Base-by-base conservation (phyloP, 2,797 vertebrate genomes). In the Leptodactylus fallax region DNA sequence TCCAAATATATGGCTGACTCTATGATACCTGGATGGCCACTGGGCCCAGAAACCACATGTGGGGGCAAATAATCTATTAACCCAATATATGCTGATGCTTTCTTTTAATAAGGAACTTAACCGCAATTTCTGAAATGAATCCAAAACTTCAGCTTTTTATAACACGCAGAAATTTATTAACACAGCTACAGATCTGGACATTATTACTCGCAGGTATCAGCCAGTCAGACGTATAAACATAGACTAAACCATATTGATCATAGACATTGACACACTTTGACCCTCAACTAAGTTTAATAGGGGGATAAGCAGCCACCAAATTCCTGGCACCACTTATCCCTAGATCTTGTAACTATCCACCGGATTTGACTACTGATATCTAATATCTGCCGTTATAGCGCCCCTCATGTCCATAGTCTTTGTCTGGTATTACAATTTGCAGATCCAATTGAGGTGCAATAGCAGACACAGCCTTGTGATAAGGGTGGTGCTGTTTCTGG, bases 61-160 rank as follows among this genome's bases (percentile, higher is more conserved):
- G 4, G 36, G 36, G 36, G 72, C 72, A 21, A n/a, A 51, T 49
- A 53, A 77, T 16, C 74, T 14, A 77, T 77, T 77, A 77, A 77
- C 74, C 74, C 74, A 77, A 77, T 77, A 14, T 51, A 14, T 77
- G 8, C 74, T 53, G 74, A 77, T 53, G 72, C 72, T 76, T 23
- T 8, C 11, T 23, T 23, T 3, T 49, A 49, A 10, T 76, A 51
- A 76, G 3, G 14, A 8, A 9, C 71, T 49, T 49, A 74, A 74
- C 45, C 45, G 21, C 19, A 36, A 13, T 51, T 13, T 49, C 47
- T 13, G 21, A 53, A 23, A 23, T 14, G 49, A 23, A 74, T 21
- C 19, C 17, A 49, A 49, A 10, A n/a, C 45, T 11, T 74, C 65
- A 69, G 65, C 25, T 17, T 45, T 19, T 71, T 36, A 36, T 36